Evolutionary conservation across 2,797 vertebrate genomes (phyloP).

Genomic region (Mormyrus proboscirostris): DNA sequence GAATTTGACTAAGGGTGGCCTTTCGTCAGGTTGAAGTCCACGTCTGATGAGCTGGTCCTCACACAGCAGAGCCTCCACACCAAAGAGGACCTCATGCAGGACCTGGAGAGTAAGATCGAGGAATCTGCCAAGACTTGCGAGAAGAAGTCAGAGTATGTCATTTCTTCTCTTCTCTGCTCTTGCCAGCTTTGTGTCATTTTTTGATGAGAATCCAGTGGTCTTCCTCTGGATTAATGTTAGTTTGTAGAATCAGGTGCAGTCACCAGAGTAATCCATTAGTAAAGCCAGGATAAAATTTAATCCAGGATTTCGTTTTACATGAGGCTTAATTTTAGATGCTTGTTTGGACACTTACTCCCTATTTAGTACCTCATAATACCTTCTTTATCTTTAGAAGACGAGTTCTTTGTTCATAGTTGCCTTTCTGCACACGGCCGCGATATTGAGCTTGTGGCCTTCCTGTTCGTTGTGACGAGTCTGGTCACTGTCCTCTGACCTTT

Average conservation of each 20-base stretch:
- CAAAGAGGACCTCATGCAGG: slow-evolving; percentile 78
- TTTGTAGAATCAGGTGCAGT: not conserved
- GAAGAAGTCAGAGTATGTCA: slow-evolving; percentile 85
- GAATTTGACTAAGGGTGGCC: not conserved
- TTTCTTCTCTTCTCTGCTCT: not conserved
- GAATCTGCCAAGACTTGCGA: slow-evolving; percentile 70
- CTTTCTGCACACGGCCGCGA: not conserved
- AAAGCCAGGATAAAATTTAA: not conserved
- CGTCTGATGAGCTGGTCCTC: slow-evolving; percentile 77
- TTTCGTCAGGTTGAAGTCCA: slow-evolving; percentile 71
- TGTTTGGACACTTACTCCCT: not conserved
- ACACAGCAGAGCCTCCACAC: slow-evolving; percentile 79
- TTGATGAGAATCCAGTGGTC: not conserved
- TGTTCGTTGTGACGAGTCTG: not conserved
- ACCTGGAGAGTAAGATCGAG: slow-evolving; percentile 81
- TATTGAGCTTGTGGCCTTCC: not conserved
- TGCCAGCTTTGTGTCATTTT: not conserved
- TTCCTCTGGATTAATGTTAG: not conserved
- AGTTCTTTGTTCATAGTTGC: not conserved
- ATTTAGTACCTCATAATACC: not conserved
- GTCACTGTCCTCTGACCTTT: not conserved
- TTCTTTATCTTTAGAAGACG: not conserved
- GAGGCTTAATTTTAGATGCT: not conserved
- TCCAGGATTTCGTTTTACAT: not conserved
- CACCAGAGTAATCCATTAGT: not conserved